phyloP scores from a whole-genome alignment of 2,113 vertebrate species.

The Antennarius striatus region DNA sequence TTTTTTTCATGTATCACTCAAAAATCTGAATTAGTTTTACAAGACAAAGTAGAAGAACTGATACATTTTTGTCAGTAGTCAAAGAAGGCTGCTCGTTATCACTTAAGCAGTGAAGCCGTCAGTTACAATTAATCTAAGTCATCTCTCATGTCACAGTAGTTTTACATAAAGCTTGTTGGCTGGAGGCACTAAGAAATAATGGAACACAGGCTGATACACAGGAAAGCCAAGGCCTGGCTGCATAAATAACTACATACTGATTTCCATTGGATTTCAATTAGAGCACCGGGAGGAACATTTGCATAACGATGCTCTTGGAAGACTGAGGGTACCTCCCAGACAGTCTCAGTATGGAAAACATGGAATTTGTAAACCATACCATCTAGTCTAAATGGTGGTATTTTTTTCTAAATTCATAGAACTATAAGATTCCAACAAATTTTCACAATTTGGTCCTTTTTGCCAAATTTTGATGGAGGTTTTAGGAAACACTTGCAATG shows the following conservation, averaged over 20 bases:
- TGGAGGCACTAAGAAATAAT: conserved; percentile 60
- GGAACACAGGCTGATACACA: background rate
- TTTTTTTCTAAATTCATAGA: background rate
- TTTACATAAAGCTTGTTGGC: conserved; percentile 70
- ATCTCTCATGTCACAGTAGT: conserved; percentile 69
- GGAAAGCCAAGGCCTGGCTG: conserved; percentile 11
- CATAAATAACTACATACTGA: conserved; percentile 8
- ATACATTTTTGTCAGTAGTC: conserved; percentile 55
- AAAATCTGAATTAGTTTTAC: conserved; percentile 19
- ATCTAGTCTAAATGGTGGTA: too few relatives aligned
- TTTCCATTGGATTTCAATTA: background rate
- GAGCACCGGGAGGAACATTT: conserved; percentile 7
- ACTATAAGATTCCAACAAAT: too few relatives aligned
- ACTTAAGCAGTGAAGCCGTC: conserved; percentile 38
- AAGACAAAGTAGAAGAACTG: conserved; percentile 16
- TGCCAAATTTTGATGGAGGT: background rate
- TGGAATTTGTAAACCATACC: too few relatives aligned
- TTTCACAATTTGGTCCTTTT: background rate
- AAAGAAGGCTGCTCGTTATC: conserved; percentile 34
- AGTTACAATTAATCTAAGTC: conserved; percentile 20
- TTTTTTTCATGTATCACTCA: background rate
- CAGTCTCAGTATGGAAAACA: too few relatives aligned
- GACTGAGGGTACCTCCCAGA: background rate
- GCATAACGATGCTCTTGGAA: conserved; percentile 28
- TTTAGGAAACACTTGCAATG: background rate